phyloP scores from a whole-genome alignment of 2,888 invertebrate species.

The Himalopsyche anomala region DNA sequence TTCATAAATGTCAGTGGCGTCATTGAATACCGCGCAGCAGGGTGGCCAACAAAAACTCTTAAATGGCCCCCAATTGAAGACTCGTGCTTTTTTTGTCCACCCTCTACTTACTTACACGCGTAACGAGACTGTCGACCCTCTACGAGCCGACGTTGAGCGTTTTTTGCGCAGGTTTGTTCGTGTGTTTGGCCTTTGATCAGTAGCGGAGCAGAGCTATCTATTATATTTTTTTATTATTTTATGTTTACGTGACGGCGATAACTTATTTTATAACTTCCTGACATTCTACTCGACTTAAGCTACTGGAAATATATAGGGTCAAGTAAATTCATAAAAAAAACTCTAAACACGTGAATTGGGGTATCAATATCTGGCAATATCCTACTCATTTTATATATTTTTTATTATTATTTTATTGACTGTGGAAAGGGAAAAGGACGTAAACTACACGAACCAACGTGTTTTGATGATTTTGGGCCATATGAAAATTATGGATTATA shows the following conservation, averaged over 20 bases:
- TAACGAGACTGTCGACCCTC: slow-evolving; percentile 30
- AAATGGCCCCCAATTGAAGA: slow-evolving; percentile 25
- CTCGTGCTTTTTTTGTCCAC: background rate
- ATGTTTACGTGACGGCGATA: background rate
- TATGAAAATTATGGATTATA: no score
- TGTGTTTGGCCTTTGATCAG: slow-evolving; percentile 4
- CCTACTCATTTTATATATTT: no score
- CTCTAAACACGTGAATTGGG: no score
- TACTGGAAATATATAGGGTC: background rate
- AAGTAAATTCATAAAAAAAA: background rate
- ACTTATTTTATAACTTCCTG: slow-evolving; percentile 26
- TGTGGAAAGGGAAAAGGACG: no score
- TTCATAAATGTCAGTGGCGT: slow-evolving; percentile 23
- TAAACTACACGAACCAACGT: no score
- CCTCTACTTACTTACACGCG: slow-evolving; percentile 21
- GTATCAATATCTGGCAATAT: no score
- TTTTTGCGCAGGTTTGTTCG: slow-evolving; percentile 30
- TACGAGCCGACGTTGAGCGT: background rate
- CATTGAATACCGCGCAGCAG: slow-evolving; percentile 30
- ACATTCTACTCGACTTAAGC: background rate
- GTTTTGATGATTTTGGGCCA: no score
- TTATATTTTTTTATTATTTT: background rate
- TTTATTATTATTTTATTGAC: no score
- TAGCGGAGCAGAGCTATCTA: background rate
- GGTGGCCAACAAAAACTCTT: slow-evolving; percentile 26